Percentiles rank a stretch among this genome's conserved stretches.
Conservation (phyloP, 2,113 vertebrate species). For the Tyto alba region DNA sequence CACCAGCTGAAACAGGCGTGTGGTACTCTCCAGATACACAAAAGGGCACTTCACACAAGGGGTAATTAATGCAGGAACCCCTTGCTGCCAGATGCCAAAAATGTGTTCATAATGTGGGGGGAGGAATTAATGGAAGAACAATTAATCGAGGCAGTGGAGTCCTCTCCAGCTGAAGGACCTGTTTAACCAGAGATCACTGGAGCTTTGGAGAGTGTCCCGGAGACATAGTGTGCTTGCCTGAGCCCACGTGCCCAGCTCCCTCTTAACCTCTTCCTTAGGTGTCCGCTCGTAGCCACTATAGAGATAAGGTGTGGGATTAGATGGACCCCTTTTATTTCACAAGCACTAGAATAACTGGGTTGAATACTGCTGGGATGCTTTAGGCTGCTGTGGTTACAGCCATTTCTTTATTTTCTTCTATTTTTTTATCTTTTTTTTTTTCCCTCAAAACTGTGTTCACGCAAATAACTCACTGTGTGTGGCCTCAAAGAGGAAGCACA, state of each 20-base stretch:
- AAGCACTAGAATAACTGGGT: not conserved
- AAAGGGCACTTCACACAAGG: not conserved
- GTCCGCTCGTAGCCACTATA: not conserved
- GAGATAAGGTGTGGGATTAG: not conserved
- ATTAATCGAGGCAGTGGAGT: not conserved
- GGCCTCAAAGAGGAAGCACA: not conserved
- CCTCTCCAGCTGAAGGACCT: not conserved
- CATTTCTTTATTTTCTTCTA: not conserved
- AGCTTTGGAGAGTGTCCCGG: not conserved
- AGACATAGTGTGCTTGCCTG: not conserved
- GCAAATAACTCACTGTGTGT: not conserved
- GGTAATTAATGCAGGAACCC: not conserved
- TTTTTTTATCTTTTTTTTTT: too few species aligned
- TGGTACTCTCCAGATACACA: not conserved
- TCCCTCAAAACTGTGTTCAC: not conserved
- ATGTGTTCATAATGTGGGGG: rapidly evolving
- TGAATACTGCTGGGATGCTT: not conserved
- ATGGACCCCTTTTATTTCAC: not conserved
- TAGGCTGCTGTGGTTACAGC: not conserved
- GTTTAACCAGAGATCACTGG: not conserved
- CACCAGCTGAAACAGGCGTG: not conserved
- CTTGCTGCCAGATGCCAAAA: not conserved
- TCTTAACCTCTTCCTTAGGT: not conserved
- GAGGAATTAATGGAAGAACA: not conserved
- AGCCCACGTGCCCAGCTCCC: not conserved